Conservation (phyloP, 2,888 invertebrate genomes). For the Cephus rjabovi region DNA sequence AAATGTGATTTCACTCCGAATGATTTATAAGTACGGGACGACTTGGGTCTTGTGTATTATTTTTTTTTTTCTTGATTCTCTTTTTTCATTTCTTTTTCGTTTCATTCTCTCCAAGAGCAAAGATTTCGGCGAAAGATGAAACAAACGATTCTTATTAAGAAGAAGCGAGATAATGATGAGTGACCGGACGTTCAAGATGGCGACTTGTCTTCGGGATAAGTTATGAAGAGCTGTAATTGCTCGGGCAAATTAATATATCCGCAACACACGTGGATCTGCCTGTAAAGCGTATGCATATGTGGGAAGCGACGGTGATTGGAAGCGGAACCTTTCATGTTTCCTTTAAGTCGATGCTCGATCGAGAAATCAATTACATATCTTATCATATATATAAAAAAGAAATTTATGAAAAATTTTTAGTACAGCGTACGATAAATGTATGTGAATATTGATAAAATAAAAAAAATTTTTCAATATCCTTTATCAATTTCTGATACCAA, state of each 20-base stretch:
- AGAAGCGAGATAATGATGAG: constrained; percentile 22
- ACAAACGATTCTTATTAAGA: constrained; percentile 13
- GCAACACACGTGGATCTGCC: background rate
- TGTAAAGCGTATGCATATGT: background rate
- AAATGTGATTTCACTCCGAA: constrained; percentile 41
- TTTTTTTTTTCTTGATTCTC: background rate
- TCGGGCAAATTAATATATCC: constrained; percentile 28
- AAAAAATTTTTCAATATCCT: too few relatives aligned
- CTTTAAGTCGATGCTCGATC: background rate
- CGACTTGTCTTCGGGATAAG: constrained; percentile 18
- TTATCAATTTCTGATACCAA: too few relatives aligned
- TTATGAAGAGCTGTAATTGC: constrained; percentile 28
- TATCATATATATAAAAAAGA: background rate
- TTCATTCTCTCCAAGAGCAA: constrained; percentile 28
- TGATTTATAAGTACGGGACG: constrained; percentile 35
- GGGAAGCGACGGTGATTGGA: background rate
- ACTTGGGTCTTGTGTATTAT: background rate
- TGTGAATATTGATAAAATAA: too few relatives aligned
- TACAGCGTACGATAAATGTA: background rate
- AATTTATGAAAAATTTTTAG: background rate
- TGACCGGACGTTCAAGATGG: constrained; percentile 13
- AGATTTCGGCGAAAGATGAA: constrained; percentile 37
- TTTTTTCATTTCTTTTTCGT: constrained; percentile 2
- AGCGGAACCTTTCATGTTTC: background rate
- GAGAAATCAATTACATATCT: background rate